Evolutionary conservation across 2,113 vertebrate species (phyloP), one percentile per base, ranked within the genome.

Genomic region (Odocoileus hemionus): DNA sequence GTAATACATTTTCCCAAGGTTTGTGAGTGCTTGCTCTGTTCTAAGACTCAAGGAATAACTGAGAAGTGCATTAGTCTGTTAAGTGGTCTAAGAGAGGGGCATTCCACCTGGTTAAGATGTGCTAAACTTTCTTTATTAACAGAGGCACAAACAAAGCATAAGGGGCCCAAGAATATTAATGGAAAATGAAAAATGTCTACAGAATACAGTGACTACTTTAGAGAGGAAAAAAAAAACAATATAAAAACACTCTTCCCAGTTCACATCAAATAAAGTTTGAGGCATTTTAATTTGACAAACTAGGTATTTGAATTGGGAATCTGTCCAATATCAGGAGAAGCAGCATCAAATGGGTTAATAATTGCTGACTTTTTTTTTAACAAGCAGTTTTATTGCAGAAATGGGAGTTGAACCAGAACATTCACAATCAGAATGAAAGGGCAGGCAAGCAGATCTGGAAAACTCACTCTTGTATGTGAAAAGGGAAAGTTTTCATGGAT

Each of bases 1-100:
- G 50, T 57, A 76, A 96, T 52, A 78, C 67, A 95, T 98, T 98
- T 98, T 86, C 52, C 60, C 61, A 92, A 86, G 95, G 89, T 97
- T 96, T 1, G 76, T 89, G 47, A 36, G 16, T 92, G 45, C 76
- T 95, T 80, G 50, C 30, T 94, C 64, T 86, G 43, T 97, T 89
- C 5, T 13, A 36, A 84, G 90, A 86, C 91, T 89, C 82, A 85
- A 85, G 78, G 82, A 25, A 36, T 91, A 54, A 64, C 7, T 84
- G 64, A n/a, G 33, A 74, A 33, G 45, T 45, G 36, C 5, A 26
- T 92, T 96, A 36, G 67, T 79, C 64, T 57, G 11, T 86, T 61
- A 58, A 95, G 58, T 52, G 74, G 54, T 58, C 43, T 0, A 23
- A 55, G 33, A 50, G 47, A 76, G 33, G 80, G 13, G 14, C 57